phyloP scores from a whole-genome alignment of 2,797 vertebrate genomes.

The Cuculus canorus region DNA sequence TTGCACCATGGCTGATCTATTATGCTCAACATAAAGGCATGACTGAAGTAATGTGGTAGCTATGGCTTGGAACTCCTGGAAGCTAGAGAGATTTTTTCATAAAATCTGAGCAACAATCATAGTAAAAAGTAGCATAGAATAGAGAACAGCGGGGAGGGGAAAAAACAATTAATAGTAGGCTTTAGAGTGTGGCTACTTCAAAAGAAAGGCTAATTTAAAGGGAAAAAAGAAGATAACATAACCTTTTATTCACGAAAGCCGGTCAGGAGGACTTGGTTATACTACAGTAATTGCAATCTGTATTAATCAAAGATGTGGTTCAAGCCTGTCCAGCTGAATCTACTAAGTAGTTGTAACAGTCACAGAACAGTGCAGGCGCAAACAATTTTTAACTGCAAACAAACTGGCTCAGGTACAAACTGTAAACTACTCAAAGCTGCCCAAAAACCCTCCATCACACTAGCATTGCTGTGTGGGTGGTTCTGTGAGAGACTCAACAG shows the following conservation, averaged over 20 bases:
- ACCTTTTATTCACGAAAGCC: background rate
- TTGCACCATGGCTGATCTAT: background rate
- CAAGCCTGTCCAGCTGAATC: background rate
- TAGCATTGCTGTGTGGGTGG: background rate
- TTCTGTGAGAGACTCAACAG: background rate
- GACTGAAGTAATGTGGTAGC: background rate
- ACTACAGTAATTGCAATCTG: background rate
- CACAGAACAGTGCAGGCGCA: background rate
- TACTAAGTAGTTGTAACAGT: background rate
- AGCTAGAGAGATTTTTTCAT: background rate
- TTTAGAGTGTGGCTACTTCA: background rate
- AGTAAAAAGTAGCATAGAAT: background rate
- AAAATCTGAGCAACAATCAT: background rate
- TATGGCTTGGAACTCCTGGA: background rate
- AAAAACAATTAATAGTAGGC: background rate
- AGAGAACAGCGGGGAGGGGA: accelerated
- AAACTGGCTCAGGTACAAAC: background rate
- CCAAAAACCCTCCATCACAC: background rate
- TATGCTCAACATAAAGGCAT: background rate
- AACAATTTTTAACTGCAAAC: background rate
- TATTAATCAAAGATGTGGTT: background rate
- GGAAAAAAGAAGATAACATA: background rate
- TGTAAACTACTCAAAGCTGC: background rate
- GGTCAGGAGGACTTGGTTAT: background rate
- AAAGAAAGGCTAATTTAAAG: background rate